phyloP scores from a whole-genome alignment of 2,113 vertebrate species.

The Scomber scombrus region DNA sequence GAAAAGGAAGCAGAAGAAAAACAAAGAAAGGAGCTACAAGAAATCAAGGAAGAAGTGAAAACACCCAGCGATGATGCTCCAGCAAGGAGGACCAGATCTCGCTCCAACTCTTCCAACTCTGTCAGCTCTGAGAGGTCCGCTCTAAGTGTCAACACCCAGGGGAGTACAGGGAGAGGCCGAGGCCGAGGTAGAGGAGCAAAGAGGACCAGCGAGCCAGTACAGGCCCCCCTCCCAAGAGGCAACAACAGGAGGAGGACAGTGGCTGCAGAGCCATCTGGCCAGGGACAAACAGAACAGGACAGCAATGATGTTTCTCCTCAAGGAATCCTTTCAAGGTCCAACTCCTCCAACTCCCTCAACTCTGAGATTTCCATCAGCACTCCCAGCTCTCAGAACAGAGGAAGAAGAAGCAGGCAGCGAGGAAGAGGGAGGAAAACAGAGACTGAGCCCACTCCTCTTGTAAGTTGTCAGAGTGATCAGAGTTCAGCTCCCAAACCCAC shows the following conservation, averaged over 20 bases:
- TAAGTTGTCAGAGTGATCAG: slow-evolving; percentile 11
- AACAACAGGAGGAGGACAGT: slow-evolving; percentile 56
- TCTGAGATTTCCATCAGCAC: slow-evolving; percentile 62
- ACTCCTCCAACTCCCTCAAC: slow-evolving; percentile 63
- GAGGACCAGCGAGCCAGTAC: slow-evolving; percentile 22
- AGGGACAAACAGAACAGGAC: slow-evolving; percentile 15
- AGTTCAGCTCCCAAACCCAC: slow-evolving; percentile 17
- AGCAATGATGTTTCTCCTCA: slow-evolving; percentile 1
- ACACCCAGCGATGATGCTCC: slow-evolving; percentile 51
- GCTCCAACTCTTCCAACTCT: slow-evolving; percentile 79
- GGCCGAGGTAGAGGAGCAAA: slow-evolving; percentile 31
- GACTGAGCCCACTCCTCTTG: background rate
- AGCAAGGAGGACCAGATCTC: slow-evolving; percentile 72
- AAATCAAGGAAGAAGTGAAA: slow-evolving; percentile 6
- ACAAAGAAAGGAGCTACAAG: slow-evolving; percentile 16
- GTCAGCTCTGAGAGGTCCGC: slow-evolving; percentile 79
- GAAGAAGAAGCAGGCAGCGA: slow-evolving; percentile 54
- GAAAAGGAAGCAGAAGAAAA: slow-evolving; percentile 43
- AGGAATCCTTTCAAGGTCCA: slow-evolving; percentile 52
- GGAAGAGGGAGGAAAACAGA: slow-evolving; percentile 60
- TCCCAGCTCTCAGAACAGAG: slow-evolving; percentile 46
- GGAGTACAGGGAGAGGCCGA: slow-evolving; percentile 46
- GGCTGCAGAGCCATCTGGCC: slow-evolving; percentile 31
- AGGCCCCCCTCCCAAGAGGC: background rate
- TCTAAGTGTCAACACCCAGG: slow-evolving; percentile 33